A percentile compares a stretch with the other conserved stretches of the same genome.
These are phyloP conservation scores for Aricia artaxerxes DNA, from an alignment of 2,888 invertebrate genomes.

Conservation along the genomic window DNA sequence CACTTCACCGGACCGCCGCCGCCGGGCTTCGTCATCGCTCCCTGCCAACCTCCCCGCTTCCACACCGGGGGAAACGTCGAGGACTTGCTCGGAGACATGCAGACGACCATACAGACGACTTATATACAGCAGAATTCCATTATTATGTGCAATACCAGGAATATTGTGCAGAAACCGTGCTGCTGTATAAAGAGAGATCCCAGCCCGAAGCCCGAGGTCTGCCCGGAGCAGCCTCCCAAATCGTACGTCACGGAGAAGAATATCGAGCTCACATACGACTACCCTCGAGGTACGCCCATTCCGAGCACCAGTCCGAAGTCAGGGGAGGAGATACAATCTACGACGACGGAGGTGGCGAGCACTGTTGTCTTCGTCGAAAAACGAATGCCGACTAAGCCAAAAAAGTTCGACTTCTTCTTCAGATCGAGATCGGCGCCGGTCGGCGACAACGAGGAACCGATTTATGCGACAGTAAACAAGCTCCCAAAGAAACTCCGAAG, in stretches of 20 bases:
- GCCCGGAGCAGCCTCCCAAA: constrained; percentile 56
- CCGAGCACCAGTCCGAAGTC: constrained; percentile 61
- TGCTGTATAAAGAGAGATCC: constrained; percentile 62
- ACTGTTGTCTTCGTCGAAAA: constrained; percentile 76
- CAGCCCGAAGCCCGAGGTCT: constrained; percentile 45
- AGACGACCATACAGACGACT: constrained; percentile 74
- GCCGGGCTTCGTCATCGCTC: constrained; percentile 69
- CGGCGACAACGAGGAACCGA: constrained; percentile 73
- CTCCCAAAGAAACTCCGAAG: constrained; percentile 72
- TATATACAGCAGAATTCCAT: constrained; percentile 75
- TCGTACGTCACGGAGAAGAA: constrained; percentile 76
- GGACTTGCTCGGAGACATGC: constrained; percentile 84
- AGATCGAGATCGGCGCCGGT: constrained; percentile 77
- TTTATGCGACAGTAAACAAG: constrained; percentile 77
- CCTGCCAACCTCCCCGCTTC: constrained; percentile 67
- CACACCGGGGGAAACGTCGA: constrained; percentile 84
- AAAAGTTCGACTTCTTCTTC: constrained; percentile 74
- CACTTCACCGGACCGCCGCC: constrained; percentile 66
- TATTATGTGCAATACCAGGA: constrained; percentile 74
- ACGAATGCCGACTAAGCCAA: constrained; percentile 70
- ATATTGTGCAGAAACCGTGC: constrained; percentile 67
- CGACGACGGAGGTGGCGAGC: constrained; percentile 76
- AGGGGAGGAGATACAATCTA: constrained; percentile 61
- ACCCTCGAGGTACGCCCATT: constrained; percentile 69
- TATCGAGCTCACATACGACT: constrained; percentile 75